A percentile compares a stretch with the other conserved stretches of the same genome.
These are phyloP conservation scores for Pasiphila rectangulata DNA, from an alignment of 2,888 invertebrate species.

Conservation along the genomic window DNA sequence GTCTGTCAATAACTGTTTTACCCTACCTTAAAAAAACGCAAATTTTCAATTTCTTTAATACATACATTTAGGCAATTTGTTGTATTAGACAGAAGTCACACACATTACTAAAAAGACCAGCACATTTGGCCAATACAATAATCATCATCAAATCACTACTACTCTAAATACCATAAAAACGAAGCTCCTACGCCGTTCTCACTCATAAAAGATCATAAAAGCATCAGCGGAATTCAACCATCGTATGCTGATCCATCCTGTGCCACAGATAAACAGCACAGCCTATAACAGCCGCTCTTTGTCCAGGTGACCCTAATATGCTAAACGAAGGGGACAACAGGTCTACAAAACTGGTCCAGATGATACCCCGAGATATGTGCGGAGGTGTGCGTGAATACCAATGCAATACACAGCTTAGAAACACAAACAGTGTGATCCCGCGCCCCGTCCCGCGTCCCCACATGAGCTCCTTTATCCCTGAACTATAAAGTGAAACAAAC, in stretches of 20 bases:
- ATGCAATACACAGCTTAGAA: constrained; percentile 55
- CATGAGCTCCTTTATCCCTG: constrained; percentile 37
- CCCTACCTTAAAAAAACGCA: no score
- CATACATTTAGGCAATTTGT: no score
- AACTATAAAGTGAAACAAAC: constrained; percentile 42
- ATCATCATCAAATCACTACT: constrained; percentile 11
- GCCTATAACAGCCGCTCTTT: neutral
- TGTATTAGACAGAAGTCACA: neutral
- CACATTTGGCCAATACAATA: constrained; percentile 10
- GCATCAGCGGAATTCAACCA: constrained; percentile 17
- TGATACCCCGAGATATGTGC: constrained; percentile 39
- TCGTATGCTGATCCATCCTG: constrained; percentile 17
- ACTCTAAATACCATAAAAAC: constrained; percentile 11
- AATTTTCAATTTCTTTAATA: no score
- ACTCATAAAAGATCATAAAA: constrained; percentile 9
- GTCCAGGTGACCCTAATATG: constrained; percentile 27
- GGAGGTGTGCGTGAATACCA: constrained; percentile 48
- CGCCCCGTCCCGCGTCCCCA: constrained; percentile 31
- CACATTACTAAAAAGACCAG: neutral
- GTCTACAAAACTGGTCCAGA: constrained; percentile 33
- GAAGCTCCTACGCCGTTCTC: constrained; percentile 11
- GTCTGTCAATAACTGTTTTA: no score
- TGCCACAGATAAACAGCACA: constrained; percentile 3
- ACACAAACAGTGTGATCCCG: constrained; percentile 46
- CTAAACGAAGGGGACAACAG: constrained; percentile 30